A percentile compares a stretch with the other conserved stretches of the same genome.
These are phyloP conservation scores for Nothobranchius kuhntae DNA, from an alignment of 2,113 vertebrate species.

Conservation along the genomic window DNA sequence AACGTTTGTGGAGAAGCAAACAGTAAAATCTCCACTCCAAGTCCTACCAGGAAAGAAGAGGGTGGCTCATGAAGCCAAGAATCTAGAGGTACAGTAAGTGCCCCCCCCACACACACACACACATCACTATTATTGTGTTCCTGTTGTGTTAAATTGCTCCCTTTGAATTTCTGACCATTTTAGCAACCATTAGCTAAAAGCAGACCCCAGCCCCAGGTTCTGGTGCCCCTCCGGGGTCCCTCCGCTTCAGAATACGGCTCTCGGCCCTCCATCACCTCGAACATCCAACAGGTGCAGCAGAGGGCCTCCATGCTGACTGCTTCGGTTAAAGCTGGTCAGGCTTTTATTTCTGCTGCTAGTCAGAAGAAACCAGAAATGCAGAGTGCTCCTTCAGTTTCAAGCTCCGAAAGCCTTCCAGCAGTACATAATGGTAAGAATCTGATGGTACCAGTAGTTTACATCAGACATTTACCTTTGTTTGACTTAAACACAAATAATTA, in stretches of 20 bases:
- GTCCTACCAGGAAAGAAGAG: conserved; percentile 64
- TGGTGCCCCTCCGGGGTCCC: conserved; percentile 58
- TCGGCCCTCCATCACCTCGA: conserved; percentile 13
- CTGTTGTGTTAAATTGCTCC: not conserved
- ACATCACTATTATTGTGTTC: not conserved
- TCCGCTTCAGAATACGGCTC: conserved; percentile 16
- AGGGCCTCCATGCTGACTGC: conserved; percentile 52
- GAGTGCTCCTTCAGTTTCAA: not conserved
- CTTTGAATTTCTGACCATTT: not conserved
- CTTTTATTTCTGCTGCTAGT: conserved; percentile 43
- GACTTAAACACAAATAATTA: not conserved
- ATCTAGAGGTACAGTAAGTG: conserved; percentile 63
- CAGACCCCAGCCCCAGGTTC: conserved; percentile 63
- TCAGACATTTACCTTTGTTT: too few species aligned
- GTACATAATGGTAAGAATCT: conserved; percentile 64
- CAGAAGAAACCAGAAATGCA: conserved; percentile 33
- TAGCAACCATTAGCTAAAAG: conserved; percentile 54
- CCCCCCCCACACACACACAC: too few species aligned
- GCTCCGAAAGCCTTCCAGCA: conserved; percentile 12
- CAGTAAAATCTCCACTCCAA: conserved; percentile 39
- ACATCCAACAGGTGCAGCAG: conserved; percentile 60
- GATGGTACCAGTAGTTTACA: not conserved
- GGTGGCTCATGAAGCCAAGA: conserved; percentile 72
- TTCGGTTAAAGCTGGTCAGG: conserved; percentile 65
- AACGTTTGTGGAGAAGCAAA: conserved; percentile 17